phyloP scores from a whole-genome alignment of 2,888 invertebrate species.

The Auanema sp. region DNA sequence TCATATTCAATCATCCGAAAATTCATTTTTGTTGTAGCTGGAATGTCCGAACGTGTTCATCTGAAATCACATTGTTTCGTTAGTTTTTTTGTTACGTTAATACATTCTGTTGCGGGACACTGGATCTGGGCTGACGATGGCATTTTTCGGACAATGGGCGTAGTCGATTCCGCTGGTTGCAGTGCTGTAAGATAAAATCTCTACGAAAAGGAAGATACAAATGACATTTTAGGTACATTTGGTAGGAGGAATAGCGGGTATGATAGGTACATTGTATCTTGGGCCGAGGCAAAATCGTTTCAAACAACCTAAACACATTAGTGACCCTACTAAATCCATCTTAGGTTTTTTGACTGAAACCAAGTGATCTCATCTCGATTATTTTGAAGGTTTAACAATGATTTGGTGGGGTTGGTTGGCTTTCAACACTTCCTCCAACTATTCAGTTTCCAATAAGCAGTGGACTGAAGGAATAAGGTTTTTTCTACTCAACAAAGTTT shows the following conservation, averaged over 20 bases:
- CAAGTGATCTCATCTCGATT: not conserved
- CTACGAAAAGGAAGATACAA: not conserved
- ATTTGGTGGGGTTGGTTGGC: conserved; percentile 60
- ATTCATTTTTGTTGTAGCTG: conserved; percentile 36
- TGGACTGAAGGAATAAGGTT: conserved; percentile 57
- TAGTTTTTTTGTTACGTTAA: conserved; percentile 41
- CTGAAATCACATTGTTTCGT: conserved; percentile 55
- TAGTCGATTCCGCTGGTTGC: conserved; percentile 58
- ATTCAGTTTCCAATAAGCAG: conserved; percentile 49
- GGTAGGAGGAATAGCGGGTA: conserved; percentile 55
- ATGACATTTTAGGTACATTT: conserved; percentile 37
- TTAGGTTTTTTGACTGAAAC: conserved; percentile 24
- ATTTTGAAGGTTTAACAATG: conserved; percentile 51
- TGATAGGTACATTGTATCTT: conserved; percentile 56
- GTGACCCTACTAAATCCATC: conserved; percentile 56
- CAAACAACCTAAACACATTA: conserved; percentile 47
- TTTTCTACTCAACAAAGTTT: not conserved
- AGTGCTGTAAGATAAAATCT: conserved; percentile 34
- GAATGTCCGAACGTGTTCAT: conserved; percentile 59
- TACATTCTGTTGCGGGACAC: conserved; percentile 55
- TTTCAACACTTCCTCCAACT: conserved; percentile 58
- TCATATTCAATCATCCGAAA: not conserved
- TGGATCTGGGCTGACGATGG: conserved; percentile 54
- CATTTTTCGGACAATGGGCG: conserved; percentile 51
- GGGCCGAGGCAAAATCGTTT: conserved; percentile 49